Conservation (phyloP, 2,797 vertebrate species). For the Alcedo atthis region DNA sequence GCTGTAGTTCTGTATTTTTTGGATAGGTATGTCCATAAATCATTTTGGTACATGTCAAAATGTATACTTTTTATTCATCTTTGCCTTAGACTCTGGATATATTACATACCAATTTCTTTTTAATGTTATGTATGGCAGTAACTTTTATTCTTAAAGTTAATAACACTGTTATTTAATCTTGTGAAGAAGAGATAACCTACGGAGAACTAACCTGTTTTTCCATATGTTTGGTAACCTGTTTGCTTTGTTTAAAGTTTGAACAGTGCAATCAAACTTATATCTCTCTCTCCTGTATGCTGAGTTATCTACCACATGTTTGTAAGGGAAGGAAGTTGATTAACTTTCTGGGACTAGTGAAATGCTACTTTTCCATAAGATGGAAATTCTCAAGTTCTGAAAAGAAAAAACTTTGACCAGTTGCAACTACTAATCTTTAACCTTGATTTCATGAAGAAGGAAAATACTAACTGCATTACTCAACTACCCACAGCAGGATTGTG, state of each 20-base stretch:
- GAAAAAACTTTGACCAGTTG: not conserved
- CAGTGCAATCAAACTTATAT: not conserved
- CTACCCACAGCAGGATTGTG: not conserved
- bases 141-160: not conserved
- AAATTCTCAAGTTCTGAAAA: not conserved
- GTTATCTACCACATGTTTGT: not conserved
- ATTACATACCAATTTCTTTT: not conserved
- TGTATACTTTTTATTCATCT: not conserved
- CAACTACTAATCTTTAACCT: not conserved
- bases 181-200: not conserved
- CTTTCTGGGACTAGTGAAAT: not conserved
- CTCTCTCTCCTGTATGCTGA: not conserved
- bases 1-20: not conserved
- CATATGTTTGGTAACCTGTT: not conserved
- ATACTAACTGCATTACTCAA: not conserved
- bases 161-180: not conserved
- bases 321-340: not conserved
- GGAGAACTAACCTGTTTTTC: constrained; percentile 7
- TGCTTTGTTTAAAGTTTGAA: not conserved
- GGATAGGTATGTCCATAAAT: not conserved
- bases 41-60: not conserved
- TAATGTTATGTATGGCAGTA: not conserved
- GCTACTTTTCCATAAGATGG: not conserved
- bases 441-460: not conserved
- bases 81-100: not conserved